phyloP scores from a whole-genome alignment of 1,140 invertebrate genomes.

The Dryas iulia region DNA sequence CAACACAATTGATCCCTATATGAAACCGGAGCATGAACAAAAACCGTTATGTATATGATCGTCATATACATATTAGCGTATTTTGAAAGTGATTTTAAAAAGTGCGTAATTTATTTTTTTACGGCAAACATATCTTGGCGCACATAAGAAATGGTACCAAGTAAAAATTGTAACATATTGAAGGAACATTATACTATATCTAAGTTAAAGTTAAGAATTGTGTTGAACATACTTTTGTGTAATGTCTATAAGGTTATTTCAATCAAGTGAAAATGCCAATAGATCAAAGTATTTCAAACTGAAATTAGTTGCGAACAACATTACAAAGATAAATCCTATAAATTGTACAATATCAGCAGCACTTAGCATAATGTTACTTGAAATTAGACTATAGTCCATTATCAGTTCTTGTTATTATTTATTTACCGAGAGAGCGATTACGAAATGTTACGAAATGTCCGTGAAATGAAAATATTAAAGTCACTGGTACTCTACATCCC shows the following conservation, averaged over 20 bases:
- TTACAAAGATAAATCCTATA: conserved; percentile 4
- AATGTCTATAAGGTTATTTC: too few species aligned
- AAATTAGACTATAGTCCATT: conserved; percentile 6
- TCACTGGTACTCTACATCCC: conserved; percentile 47
- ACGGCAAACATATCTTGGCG: too few species aligned
- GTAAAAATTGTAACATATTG: too few species aligned
- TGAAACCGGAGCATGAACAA: conserved; percentile 27
- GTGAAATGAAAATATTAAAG: conserved; percentile 67
- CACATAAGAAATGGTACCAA: too few species aligned
- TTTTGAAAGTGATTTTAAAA: conserved; percentile 4
- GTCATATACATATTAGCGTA: conserved; percentile 19
- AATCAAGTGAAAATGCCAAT: not conserved
- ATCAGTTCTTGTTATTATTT: conserved; percentile 11
- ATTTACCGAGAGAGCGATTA: conserved; percentile 30
- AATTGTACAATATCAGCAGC: conserved; percentile 4
- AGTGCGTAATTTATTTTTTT: not conserved
- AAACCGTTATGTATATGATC: conserved; percentile 28
- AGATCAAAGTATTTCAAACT: not conserved
- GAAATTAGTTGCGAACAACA: not conserved
- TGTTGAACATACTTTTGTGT: too few species aligned
- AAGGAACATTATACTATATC: not conserved
- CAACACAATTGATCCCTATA: conserved; percentile 53
- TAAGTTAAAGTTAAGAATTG: not conserved
- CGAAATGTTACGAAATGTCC: conserved; percentile 65
- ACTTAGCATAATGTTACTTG: conserved; percentile 10